A percentile compares a stretch with the other conserved stretches of the same genome.
Evolutionary conservation across 2,797 vertebrate genomes (phyloP).

Genomic region (Amblyraja radiata): DNA sequence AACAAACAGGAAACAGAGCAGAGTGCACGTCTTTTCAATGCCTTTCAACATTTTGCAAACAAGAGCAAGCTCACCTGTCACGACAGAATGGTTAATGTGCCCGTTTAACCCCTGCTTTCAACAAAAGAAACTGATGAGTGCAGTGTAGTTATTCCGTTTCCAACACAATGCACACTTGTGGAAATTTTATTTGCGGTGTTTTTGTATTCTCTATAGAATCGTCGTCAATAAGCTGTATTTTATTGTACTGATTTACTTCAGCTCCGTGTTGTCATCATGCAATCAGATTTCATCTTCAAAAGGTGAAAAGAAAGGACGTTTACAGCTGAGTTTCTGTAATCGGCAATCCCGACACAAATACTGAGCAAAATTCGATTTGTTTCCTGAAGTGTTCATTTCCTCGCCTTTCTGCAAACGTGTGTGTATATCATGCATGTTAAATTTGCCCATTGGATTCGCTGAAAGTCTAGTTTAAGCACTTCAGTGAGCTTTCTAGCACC

Average conservation of each 20-base stretch:
- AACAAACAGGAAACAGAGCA: slow-evolving; percentile 27
- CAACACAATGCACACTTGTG: background rate
- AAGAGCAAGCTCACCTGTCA: slow-evolving; percentile 4
- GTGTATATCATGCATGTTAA: background rate
- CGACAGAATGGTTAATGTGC: slow-evolving; percentile 6
- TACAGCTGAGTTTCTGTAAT: background rate
- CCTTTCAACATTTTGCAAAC: slow-evolving; percentile 20
- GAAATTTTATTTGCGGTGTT: slow-evolving; percentile 10
- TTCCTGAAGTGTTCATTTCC: background rate
- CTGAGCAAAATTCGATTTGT: background rate
- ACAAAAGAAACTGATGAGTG: background rate
- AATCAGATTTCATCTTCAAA: background rate
- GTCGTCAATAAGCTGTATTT: background rate
- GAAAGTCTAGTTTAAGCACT: background rate
- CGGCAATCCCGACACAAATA: background rate
- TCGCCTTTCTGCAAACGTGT: background rate
- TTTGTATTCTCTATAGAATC: slow-evolving; percentile 11
- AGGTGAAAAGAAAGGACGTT: too few relatives aligned
- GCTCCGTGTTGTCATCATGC: background rate
- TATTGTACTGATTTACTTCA: background rate
- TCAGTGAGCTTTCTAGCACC: background rate
- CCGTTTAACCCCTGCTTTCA: background rate
- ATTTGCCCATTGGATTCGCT: background rate
- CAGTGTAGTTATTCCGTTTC: background rate
- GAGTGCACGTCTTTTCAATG: slow-evolving; percentile 1